A percentile compares a stretch with the other conserved stretches of the same genome.
These are phyloP conservation scores for Anadara kagoshimensis DNA, from an alignment of 1,140 invertebrate genomes.

Conservation along the genomic window DNA sequence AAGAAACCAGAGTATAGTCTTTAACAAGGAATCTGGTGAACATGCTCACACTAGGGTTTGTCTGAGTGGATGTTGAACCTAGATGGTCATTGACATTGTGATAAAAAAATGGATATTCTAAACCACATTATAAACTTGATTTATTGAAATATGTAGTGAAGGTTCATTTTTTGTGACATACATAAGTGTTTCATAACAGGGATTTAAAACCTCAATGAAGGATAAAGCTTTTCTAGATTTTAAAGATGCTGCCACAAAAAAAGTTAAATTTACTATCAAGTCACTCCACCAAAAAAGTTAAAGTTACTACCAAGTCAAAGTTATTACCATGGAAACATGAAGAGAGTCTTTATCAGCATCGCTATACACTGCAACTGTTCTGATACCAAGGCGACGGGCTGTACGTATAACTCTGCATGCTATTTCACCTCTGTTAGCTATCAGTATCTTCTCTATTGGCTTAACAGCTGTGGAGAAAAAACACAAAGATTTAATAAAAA, in stretches of 20 bases:
- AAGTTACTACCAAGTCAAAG: background rate
- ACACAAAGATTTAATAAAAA: background rate
- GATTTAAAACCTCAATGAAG: no score
- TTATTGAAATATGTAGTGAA: no score
- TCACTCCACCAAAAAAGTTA: background rate
- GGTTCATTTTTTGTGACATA: no score
- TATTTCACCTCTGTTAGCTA: constrained; percentile 98
- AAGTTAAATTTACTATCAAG: background rate
- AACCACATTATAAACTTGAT: no score
- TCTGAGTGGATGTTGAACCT: no score
- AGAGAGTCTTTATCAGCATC: constrained; percentile 86
- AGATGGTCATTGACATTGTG: no score
- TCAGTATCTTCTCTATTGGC: constrained; percentile 77
- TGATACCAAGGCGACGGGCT: constrained; percentile 90
- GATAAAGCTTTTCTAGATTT: no score
- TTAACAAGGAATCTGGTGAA: no score
- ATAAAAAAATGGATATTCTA: no score
- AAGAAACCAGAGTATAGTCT: no score
- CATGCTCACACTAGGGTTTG: no score
- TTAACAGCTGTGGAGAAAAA: constrained; percentile 27
- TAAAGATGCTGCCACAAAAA: background rate
- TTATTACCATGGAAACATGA: constrained; percentile 75
- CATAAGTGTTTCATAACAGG: no score
- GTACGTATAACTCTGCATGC: constrained; percentile 92
- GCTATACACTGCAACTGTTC: constrained; percentile 96